phyloP scores from a whole-genome alignment of 2,113 vertebrate species.

The Pedionomus torquatus region DNA sequence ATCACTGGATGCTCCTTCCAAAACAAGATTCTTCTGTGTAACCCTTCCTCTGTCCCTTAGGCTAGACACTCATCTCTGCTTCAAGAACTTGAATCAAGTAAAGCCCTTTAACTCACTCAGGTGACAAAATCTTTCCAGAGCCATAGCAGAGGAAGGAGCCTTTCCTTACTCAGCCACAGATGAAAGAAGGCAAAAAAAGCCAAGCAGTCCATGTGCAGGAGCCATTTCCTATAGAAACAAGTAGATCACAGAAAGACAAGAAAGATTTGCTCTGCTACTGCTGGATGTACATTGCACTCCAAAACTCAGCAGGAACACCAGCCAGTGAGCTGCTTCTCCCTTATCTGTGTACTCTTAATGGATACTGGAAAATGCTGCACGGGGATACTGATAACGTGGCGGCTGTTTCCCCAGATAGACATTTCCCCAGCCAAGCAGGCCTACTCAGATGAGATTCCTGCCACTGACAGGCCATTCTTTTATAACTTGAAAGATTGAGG shows the following conservation, averaged over 20 bases:
- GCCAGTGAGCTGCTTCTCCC: not conserved
- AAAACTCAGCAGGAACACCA: not conserved
- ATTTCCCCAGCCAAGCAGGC: not conserved
- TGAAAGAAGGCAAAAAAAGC: constrained; percentile 6
- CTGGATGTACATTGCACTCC: not conserved
- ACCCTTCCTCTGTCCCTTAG: not conserved
- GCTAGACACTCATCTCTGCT: not conserved
- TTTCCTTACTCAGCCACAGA: not conserved
- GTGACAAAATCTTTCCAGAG: constrained; percentile 20
- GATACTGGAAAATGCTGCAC: not conserved
- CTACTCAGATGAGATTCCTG: not conserved
- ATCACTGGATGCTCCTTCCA: not conserved
- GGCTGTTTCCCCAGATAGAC: not conserved
- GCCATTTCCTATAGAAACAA: constrained; percentile 22
- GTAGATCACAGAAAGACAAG: not conserved
- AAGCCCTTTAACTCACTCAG: not conserved
- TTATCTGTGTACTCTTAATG: not conserved
- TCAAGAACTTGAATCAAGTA: not conserved
- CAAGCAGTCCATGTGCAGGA: not conserved
- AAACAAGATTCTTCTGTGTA: not conserved
- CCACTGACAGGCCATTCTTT: not conserved
- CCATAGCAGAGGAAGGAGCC: not conserved
- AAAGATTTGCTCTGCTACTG: not conserved
- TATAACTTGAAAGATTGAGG: not conserved
- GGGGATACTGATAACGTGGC: not conserved